Conservation (phyloP, 2,888 invertebrate species). For the Drosophila gaucha region DNA sequence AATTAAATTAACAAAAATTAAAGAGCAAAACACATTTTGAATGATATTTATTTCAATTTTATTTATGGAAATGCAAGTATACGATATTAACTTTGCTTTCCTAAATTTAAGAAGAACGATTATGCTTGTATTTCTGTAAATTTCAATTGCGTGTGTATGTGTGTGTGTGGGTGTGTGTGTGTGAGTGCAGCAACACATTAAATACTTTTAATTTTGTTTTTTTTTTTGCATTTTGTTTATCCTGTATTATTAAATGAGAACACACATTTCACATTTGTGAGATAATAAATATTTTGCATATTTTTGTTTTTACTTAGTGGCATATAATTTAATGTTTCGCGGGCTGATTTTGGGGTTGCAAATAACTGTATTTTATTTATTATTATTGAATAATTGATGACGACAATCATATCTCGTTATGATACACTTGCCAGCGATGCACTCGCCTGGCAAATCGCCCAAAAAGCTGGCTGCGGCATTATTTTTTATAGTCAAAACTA, state of each 20-base stretch:
- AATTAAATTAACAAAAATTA: neutral
- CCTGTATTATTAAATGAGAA: conserved; percentile 27
- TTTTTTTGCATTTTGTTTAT: conserved; percentile 4
- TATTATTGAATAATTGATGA: conserved; percentile 20
- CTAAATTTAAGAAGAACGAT: conserved; percentile 59
- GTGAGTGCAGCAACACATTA: conserved; percentile 17
- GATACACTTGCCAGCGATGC: conserved; percentile 31
- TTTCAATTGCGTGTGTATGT: conserved; percentile 21
- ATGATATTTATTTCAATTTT: conserved; percentile 45
- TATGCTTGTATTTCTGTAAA: conserved; percentile 54
- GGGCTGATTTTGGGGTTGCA: conserved; percentile 10
- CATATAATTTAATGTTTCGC: conserved; percentile 19
- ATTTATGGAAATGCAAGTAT: conserved; percentile 53
- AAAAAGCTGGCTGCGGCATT: conserved; percentile 1
- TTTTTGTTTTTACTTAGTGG: conserved; percentile 20
- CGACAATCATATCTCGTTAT: conserved; percentile 20
- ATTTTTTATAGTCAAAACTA: neutral
- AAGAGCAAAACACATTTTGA: neutral
- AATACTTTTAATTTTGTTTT: conserved; percentile 7
- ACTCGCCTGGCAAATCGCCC: conserved; percentile 15
- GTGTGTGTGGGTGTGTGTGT: conserved; percentile 3
- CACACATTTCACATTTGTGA: conserved; percentile 36
- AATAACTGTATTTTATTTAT: conserved; percentile 26
- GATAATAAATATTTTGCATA: conserved; percentile 22
- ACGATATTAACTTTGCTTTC: conserved; percentile 46